A percentile compares a stretch with the other conserved stretches of the same genome.
phyloP scores from a whole-genome alignment of 1,140 invertebrate genomes.

The Brachionus rubens region DNA sequence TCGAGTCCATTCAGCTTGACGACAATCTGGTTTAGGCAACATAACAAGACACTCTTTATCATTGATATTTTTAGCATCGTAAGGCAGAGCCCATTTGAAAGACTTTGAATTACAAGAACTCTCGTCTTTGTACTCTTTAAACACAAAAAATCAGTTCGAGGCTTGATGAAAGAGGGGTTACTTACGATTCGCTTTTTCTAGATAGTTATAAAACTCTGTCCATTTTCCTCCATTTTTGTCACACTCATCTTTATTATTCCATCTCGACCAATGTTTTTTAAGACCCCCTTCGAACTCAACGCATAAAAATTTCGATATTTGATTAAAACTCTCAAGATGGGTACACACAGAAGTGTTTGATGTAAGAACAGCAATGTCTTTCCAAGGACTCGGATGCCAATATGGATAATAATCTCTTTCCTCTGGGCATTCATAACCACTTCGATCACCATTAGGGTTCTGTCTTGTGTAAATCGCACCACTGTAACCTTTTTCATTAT shows the following conservation, averaged over 20 bases:
- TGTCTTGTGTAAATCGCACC: constrained; percentile 58
- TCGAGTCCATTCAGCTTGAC: constrained; percentile 56
- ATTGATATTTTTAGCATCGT: constrained; percentile 53
- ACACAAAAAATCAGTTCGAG: neutral
- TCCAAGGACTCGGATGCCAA: constrained; percentile 59
- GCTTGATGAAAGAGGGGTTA: too few relatives aligned
- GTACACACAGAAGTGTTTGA: constrained; percentile 55
- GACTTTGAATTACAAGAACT: constrained; percentile 8
- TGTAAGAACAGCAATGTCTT: constrained; percentile 57
- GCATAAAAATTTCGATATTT: constrained; percentile 54
- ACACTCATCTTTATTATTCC: constrained; percentile 42
- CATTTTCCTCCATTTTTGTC: constrained; percentile 38
- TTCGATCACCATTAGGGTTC: constrained; percentile 55
- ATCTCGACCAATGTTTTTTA: constrained; percentile 41
- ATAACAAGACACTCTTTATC: constrained; percentile 54
- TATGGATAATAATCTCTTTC: constrained; percentile 60
- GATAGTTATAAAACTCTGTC: constrained; percentile 27
- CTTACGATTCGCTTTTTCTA: constrained; percentile 46
- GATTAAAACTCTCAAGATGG: constrained; percentile 57
- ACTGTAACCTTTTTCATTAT: constrained; percentile 57
- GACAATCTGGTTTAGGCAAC: constrained; percentile 52
- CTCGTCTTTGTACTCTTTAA: constrained; percentile 1
- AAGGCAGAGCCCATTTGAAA: constrained; percentile 56
- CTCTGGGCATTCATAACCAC: constrained; percentile 60
- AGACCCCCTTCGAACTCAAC: constrained; percentile 51